Evolutionary conservation across 2,888 invertebrate species (phyloP).

Genomic region (Laothoe populi): DNA sequence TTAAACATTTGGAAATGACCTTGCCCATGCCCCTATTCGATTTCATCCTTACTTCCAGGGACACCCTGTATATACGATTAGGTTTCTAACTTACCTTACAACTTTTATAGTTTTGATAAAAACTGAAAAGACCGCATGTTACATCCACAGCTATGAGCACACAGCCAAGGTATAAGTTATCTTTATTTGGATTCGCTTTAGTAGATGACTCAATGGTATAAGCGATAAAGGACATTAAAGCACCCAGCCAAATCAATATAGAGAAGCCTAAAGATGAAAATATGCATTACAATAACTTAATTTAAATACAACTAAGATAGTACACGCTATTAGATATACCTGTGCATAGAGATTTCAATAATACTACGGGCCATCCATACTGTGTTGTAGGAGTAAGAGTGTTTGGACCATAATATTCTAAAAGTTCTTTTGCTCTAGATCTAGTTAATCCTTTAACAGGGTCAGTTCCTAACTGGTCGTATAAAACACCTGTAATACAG

Average conservation of each 20-base stretch:
- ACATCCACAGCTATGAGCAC: conserved; percentile 97
- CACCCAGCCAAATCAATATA: conserved; percentile 91
- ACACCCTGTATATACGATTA: neutral
- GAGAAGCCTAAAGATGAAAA: conserved; percentile 87
- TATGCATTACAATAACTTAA: neutral
- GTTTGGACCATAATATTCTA: conserved; percentile 88
- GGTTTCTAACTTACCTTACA: conserved; percentile 82
- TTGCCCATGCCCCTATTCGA: too few species aligned
- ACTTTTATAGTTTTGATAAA: conserved; percentile 98
- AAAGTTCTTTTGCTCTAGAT: conserved; percentile 81
- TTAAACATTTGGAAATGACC: too few species aligned
- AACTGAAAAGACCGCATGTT: conserved; percentile 98
- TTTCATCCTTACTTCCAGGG: too few species aligned
- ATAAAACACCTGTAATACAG: conserved; percentile 67
- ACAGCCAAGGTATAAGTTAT: conserved; percentile 97
- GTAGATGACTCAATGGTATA: conserved; percentile 88
- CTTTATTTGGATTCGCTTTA: conserved; percentile 94
- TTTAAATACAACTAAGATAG: neutral
- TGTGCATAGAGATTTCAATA: conserved; percentile 75
- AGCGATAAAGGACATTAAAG: conserved; percentile 87
- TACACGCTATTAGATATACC: too few species aligned
- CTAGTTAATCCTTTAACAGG: conserved; percentile 85
- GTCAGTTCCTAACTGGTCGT: conserved; percentile 58
- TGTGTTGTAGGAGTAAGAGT: conserved; percentile 89
- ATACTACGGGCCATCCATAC: conserved; percentile 88